Percentiles rank a stretch among this genome's conserved stretches.
Conservation (phyloP, 2,888 invertebrate species). For the Carpatolechia fugitivella region DNA sequence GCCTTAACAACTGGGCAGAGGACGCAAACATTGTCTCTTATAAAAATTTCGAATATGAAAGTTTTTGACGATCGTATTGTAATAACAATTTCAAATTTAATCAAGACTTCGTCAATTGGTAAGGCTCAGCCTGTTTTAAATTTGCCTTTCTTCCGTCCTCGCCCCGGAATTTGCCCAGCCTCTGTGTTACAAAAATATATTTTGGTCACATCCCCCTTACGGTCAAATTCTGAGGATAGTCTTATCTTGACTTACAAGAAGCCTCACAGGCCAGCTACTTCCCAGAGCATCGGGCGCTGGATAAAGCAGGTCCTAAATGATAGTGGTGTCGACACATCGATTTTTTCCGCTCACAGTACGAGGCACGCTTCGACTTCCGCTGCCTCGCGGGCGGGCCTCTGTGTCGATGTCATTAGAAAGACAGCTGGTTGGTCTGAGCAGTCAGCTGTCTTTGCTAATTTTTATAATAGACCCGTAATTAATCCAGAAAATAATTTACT, state of each 20-base stretch:
- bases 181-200: too few species aligned
- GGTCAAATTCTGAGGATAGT: background rate
- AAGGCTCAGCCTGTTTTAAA: background rate
- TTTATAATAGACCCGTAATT: constrained; percentile 10
- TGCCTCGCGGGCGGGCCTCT: constrained; percentile 13
- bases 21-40: background rate
- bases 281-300: constrained; percentile 13
- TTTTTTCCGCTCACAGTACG: constrained; percentile 26
- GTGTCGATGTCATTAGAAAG: too few species aligned
- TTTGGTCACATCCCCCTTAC: background rate
- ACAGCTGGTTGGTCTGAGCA: background rate
- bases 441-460: background rate
- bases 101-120: background rate
- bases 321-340: constrained; percentile 24
- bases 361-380: constrained; percentile 20
- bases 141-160: background rate
- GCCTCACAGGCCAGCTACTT: background rate
- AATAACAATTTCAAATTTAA: background rate
- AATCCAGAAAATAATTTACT: background rate
- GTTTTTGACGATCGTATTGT: background rate
- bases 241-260: background rate
- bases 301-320: constrained; percentile 14
- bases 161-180: background rate
- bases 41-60: background rate
- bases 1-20: background rate